Conservation (phyloP, 92 coral and sea anemone species). For the Plumapathes pennacea region DNA sequence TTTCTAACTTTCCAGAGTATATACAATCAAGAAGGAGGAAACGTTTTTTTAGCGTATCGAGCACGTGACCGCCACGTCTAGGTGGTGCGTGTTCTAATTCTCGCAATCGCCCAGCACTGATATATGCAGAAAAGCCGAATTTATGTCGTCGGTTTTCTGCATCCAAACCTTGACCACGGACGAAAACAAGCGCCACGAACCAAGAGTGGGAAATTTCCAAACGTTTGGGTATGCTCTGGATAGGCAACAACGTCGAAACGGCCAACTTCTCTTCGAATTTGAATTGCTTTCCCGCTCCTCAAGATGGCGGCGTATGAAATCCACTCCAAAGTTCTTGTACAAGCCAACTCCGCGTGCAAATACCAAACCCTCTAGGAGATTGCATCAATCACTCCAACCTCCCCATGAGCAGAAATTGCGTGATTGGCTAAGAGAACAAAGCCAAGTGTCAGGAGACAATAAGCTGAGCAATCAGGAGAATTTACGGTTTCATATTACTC, state of each 20-base stretch:
- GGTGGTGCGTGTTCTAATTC: slow-evolving; percentile 99
- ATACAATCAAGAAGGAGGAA: slow-evolving; percentile 67
- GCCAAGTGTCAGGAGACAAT: slow-evolving; percentile 66
- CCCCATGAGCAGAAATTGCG: slow-evolving; percentile 66
- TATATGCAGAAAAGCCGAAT: slow-evolving; percentile 90
- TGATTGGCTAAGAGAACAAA: slow-evolving; percentile 82
- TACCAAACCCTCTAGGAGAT: slow-evolving; percentile 78
- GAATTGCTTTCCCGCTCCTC: slow-evolving; percentile 69
- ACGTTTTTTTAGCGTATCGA: slow-evolving; percentile 83
- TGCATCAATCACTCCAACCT: slow-evolving; percentile 78
- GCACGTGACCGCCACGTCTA: slow-evolving; percentile 99
- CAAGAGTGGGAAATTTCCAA: slow-evolving; percentile 53
- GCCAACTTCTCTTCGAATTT: slow-evolving; percentile 65
- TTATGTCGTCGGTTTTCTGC: slow-evolving; percentile 55
- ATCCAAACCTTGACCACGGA: slow-evolving; percentile 17
- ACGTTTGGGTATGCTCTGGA: slow-evolving; percentile 56
- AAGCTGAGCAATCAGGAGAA: slow-evolving; percentile 62
- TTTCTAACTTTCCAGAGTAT: slow-evolving; percentile 59
- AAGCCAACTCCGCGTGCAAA: slow-evolving; percentile 90
- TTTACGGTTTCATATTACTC: slow-evolving; percentile 49
- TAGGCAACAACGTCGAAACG: slow-evolving; percentile 24
- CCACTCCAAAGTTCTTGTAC: slow-evolving; percentile 85
- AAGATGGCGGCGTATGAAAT: slow-evolving; percentile 94
- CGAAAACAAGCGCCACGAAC: slow-evolving; percentile 15
- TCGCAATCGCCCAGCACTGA: slow-evolving; percentile 96